These are phyloP conservation scores for Pipra filicauda DNA, from an alignment of 2,113 vertebrate genomes.

Conservation along the genomic window DNA sequence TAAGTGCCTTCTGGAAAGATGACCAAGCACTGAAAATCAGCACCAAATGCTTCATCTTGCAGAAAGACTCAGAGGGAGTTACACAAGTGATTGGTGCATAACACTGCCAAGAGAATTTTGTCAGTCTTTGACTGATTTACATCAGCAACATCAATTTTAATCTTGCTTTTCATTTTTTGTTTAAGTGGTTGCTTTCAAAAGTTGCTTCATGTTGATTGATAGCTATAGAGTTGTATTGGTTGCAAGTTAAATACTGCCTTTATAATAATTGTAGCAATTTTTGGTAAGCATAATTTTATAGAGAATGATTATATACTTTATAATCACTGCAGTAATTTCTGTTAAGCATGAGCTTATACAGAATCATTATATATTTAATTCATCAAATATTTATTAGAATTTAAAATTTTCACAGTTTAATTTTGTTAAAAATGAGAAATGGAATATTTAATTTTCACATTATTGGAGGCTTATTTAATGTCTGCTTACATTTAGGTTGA, in stretches of 20 bases:
- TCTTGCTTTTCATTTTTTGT: neutral
- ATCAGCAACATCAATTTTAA: neutral
- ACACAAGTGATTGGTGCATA: neutral
- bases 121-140: neutral
- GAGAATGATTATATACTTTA: neutral
- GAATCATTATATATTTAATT: neutral
- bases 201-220: neutral
- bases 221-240: neutral
- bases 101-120: neutral
- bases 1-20: slow-evolving; percentile 6
- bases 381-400: neutral
- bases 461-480: neutral
- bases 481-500: neutral
- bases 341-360: neutral
- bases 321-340: neutral
- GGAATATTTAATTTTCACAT: neutral
- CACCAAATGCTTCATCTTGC: neutral
- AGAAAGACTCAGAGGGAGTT: neutral
- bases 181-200: neutral
- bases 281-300: neutral
- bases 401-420: neutral
- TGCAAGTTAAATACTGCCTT: neutral
- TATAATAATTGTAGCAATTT: neutral
- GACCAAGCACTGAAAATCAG: neutral
- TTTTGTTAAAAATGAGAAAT: neutral